These are phyloP conservation scores for Musca vetustissima DNA, from an alignment of 1,140 invertebrate species.

Conservation along the genomic window DNA sequence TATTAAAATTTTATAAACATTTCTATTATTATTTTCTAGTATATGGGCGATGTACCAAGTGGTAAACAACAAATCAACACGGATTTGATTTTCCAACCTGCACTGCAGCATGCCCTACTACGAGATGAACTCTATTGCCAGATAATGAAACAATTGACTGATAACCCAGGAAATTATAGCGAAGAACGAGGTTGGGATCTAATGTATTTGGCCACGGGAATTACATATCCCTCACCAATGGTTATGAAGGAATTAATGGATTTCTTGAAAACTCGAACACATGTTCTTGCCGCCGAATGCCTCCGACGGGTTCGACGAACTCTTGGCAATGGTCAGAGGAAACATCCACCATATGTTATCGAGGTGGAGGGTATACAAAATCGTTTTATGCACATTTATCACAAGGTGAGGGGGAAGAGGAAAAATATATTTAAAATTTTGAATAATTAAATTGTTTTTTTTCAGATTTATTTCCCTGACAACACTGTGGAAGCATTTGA, in stretches of 20 bases:
- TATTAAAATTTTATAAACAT: neutral
- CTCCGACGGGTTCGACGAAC: slow-evolving; percentile 80
- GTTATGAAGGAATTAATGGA: slow-evolving; percentile 64
- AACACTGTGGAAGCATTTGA: slow-evolving; percentile 84
- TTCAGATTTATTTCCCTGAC: slow-evolving; percentile 80
- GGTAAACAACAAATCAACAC: slow-evolving; percentile 69
- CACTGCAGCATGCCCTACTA: slow-evolving; percentile 76
- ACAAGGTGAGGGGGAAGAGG: slow-evolving; percentile 64
- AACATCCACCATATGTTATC: slow-evolving; percentile 88
- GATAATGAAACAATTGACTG: slow-evolving; percentile 91
- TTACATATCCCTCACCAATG: slow-evolving; percentile 72
- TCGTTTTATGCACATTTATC: slow-evolving; percentile 90
- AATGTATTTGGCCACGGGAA: slow-evolving; percentile 86
- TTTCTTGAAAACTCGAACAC: slow-evolving; percentile 78
- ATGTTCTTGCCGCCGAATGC: slow-evolving; percentile 80
- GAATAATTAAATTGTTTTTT: neutral
- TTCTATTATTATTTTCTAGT: slow-evolving; percentile 51
- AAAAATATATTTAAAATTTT: neutral
- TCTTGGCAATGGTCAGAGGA: slow-evolving; percentile 74
- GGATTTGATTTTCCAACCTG: slow-evolving; percentile 84
- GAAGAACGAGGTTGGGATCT: slow-evolving; percentile 93
- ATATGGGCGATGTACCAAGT: slow-evolving; percentile 91
- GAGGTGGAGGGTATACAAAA: slow-evolving; percentile 95
- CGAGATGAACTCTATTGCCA: slow-evolving; percentile 93
- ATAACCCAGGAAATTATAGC: slow-evolving; percentile 78